These are phyloP conservation scores for Bombus sylvicola DNA, from an alignment of 1,140 invertebrate species.

Conservation along the genomic window DNA sequence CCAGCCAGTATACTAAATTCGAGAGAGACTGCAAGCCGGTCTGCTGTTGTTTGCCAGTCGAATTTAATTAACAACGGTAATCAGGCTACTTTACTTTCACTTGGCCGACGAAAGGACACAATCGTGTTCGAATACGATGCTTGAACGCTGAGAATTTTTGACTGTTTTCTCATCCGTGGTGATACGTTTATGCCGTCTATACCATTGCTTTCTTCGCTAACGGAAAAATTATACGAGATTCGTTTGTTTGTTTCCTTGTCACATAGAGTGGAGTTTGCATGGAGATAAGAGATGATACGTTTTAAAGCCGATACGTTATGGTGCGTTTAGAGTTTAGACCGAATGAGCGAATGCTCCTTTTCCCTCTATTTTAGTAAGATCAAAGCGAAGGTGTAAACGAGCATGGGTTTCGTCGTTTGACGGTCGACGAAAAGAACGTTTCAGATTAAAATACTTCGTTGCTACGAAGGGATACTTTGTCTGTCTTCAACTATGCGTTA, in stretches of 20 bases:
- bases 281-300: too few relatives aligned
- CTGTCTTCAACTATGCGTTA: not conserved
- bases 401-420: too few relatives aligned
- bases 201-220: not conserved
- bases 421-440: too few relatives aligned
- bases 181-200: not conserved
- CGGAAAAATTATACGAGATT: not conserved
- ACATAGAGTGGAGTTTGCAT: too few relatives aligned
- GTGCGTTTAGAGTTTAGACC: too few relatives aligned
- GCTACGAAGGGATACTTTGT: not conserved
- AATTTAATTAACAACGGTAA: slow-evolving; percentile 55
- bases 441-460: not conserved
- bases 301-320: too few relatives aligned
- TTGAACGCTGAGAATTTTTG: not conserved
- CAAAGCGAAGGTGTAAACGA: too few relatives aligned
- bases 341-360: too few relatives aligned
- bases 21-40: not conserved
- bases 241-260: not conserved
- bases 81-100: slow-evolving; percentile 33
- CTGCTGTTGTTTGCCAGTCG: slow-evolving; percentile 25
- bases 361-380: too few relatives aligned
- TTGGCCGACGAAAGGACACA: slow-evolving; percentile 24
- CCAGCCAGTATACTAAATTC: slow-evolving; percentile 34
- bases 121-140: not conserved
- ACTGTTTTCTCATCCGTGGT: not conserved